Base-by-base conservation (phyloP, 92 coral and sea anemone species). In the Anthopleura xanthogrammica region DNA sequence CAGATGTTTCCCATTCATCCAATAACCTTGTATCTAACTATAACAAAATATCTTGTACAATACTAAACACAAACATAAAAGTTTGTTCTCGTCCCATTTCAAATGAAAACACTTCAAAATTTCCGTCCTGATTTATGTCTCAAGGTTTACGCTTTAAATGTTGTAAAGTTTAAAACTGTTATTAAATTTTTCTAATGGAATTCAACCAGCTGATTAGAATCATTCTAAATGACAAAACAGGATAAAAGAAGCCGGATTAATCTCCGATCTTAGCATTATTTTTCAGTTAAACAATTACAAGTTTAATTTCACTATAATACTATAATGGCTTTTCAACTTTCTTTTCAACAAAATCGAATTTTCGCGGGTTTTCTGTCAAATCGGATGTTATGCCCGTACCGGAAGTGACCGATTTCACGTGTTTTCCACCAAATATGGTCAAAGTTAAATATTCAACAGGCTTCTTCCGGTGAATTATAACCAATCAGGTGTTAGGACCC, bases 401-500 rank as follows among this genome's bases (percentile, higher is more conserved):
- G 98, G 98, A 94, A 94, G 97, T 89, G 71, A 87, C 75, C 87
- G 83, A 79, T 91, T 91, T 87, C 88, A 71, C 78, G 90, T 65
- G 57, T 79, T 46, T 65, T 87, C 66, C 78, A 41, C 98, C 95
- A 87, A 41, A 94, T 94, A 87, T 89, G 98, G 98, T 81, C 39
- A 40, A 66, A 71, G 85, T 90, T 92, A 87, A 89, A 79, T 79
- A 89, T 89, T 85, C 86, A 94, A 70, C 87, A 79, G 77, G 87
- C 85, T 80, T 80, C 86, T 91, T 85, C 86, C 95, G 56, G 95
- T 83, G 75, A 10, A 62, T 77, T 73, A 82, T 16, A 89, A 82
- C 99, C 99, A 96, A 96, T 96, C 94, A 94, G 89, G 83, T 80
- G 88, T 77, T 65, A 85, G 86, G 98, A 94, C 98, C 98, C 98